phyloP scores from a whole-genome alignment of 1,140 invertebrate species.

The Orchesella cincta region DNA sequence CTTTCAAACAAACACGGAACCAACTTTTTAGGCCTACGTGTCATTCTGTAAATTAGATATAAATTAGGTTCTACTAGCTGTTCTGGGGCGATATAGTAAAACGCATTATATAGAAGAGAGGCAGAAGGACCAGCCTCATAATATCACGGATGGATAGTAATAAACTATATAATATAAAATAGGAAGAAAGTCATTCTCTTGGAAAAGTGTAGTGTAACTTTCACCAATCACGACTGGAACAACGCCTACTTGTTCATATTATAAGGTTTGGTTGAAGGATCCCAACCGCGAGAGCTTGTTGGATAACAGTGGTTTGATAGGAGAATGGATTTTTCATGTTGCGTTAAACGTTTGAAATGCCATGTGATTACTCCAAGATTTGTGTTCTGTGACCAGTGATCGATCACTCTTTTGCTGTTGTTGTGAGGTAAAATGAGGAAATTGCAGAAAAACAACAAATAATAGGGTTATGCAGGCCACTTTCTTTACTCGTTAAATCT shows the following conservation, averaged over 20 bases:
- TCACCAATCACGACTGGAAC: background rate
- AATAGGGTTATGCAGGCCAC: conserved; percentile 8
- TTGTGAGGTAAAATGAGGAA: background rate
- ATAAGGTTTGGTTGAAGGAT: background rate
- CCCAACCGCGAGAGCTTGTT: background rate
- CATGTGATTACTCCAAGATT: conserved; percentile 6
- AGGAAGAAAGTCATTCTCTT: too few species aligned
- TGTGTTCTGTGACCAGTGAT: conserved; percentile 9
- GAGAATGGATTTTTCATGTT: conserved; percentile 21
- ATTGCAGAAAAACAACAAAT: conserved; percentile 6
- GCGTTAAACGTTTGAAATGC: background rate
- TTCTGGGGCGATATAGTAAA: background rate
- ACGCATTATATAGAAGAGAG: background rate
- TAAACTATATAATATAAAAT: too few species aligned
- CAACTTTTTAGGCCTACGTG: background rate
- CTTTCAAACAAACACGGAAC: background rate
- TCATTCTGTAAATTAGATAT: conserved; percentile 26
- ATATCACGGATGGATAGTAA: background rate
- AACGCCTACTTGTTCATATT: background rate
- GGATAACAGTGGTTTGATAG: conserved; percentile 14
- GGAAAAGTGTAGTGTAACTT: background rate
- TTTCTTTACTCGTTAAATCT: background rate
- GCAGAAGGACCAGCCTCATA: too few species aligned
- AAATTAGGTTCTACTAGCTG: conserved; percentile 5
- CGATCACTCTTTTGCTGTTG: background rate